Conservation (phyloP, 1,140 invertebrate species). For the Heterodera carotae region DNA sequence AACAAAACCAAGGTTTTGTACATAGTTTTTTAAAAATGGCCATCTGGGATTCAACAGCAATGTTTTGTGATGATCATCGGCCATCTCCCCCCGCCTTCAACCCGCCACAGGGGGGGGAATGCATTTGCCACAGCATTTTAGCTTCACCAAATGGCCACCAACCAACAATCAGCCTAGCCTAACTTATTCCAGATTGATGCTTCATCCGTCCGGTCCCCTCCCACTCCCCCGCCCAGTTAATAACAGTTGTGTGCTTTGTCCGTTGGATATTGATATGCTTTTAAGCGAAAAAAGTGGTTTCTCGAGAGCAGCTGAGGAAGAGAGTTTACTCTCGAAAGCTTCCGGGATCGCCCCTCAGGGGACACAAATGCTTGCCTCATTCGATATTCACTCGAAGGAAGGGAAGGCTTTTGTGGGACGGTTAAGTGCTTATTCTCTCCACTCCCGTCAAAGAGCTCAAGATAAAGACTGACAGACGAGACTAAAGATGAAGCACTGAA, state of each 20-base stretch:
- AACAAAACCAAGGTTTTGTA: too few relatives aligned
- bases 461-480: neutral
- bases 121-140: neutral
- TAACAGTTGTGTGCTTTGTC: neutral
- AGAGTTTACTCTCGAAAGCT: neutral
- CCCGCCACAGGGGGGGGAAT: neutral
- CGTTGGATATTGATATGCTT: constrained; percentile 1
- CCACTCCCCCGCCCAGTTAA: neutral
- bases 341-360: too few relatives aligned
- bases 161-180: neutral
- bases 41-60: too few relatives aligned
- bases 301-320: neutral
- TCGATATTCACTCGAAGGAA: neutral
- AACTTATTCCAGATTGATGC: neutral
- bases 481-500: neutral
- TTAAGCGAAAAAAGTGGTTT: neutral
- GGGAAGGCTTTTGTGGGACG: neutral
- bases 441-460: neutral
- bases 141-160: neutral
- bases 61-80: neutral
- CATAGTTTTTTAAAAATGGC: too few relatives aligned
- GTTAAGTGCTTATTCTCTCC: neutral
- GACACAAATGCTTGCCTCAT: too few relatives aligned
- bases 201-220: neutral
- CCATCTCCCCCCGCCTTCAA: too few relatives aligned